A percentile compares a stretch with the other conserved stretches of the same genome.
Conservation (phyloP, 2,113 vertebrate species). For the Podilymbus podiceps region DNA sequence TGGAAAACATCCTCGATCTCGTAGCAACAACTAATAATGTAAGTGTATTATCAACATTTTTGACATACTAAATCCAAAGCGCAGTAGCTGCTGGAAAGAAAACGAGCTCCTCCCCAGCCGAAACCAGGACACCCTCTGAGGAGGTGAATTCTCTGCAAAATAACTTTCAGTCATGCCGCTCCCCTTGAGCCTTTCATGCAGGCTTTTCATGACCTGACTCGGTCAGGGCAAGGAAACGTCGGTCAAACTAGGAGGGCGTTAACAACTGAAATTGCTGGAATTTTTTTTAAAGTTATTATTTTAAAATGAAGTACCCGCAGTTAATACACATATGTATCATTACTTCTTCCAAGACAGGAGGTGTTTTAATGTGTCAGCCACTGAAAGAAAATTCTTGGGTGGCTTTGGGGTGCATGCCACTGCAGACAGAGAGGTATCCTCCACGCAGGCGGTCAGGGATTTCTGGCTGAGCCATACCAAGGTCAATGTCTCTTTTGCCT, state of each 20-base stretch:
- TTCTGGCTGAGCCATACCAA: neutral
- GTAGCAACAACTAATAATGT: too few relatives aligned
- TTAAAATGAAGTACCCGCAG: neutral
- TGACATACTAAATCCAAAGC: too few relatives aligned
- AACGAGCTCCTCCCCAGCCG: too few relatives aligned
- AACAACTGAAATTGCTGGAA: neutral
- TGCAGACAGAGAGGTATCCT: rapidly evolving
- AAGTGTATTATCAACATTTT: too few relatives aligned
- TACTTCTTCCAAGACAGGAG: neutral
- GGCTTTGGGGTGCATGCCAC: rapidly evolving
- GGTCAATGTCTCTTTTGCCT: neutral
- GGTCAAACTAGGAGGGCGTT: neutral
- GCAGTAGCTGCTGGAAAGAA: too few relatives aligned
- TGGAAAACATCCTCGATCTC: too few relatives aligned
- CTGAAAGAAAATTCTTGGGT: neutral
- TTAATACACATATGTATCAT: too few relatives aligned
- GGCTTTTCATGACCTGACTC: neutral
- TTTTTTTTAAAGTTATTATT: neutral
- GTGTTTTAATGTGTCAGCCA: neutral
- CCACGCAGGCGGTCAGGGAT: rapidly evolving
- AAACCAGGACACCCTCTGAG: neutral
- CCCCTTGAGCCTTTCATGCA: neutral
- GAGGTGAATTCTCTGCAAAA: neutral
- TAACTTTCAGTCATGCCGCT: neutral
- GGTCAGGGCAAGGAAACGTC: neutral